Conservation (phyloP, 2,113 vertebrate species). For the Apistogramma diplotaenia region DNA sequence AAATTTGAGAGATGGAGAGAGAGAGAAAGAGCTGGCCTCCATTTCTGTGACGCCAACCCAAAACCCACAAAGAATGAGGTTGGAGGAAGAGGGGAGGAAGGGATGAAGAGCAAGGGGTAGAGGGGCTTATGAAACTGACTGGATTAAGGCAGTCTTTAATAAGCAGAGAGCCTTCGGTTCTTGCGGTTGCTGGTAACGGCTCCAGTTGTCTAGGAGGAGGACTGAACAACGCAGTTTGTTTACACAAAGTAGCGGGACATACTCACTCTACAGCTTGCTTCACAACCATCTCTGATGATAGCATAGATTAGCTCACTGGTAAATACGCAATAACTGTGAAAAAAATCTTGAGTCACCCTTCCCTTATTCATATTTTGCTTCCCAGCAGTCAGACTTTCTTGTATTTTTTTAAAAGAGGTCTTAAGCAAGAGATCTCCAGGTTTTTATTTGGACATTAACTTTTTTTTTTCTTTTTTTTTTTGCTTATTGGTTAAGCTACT, state of each 20-base stretch:
- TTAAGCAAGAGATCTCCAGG: too few species aligned
- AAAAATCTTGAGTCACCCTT: too few species aligned
- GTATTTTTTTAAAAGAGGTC: too few species aligned
- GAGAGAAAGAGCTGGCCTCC: constrained; percentile 39
- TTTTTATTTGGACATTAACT: too few species aligned
- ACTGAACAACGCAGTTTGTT: constrained; percentile 64
- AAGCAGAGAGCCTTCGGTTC: constrained; percentile 63
- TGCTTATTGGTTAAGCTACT: too few species aligned
- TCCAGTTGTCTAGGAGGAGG: constrained; percentile 72
- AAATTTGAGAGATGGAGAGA: constrained; percentile 2
- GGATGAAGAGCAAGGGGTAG: constrained; percentile 30
- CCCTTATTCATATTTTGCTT: too few species aligned
- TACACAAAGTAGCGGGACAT: constrained; percentile 37
- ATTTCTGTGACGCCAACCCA: constrained; percentile 50
- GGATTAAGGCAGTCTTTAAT: constrained; percentile 63
- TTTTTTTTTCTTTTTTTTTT: too few species aligned
- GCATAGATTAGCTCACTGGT: not conserved
- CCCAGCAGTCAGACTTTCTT: too few species aligned
- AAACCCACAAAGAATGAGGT: constrained; percentile 68
- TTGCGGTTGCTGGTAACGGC: constrained; percentile 63
- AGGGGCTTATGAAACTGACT: constrained; percentile 56
- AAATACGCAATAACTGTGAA: too few species aligned
- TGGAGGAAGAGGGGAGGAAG: constrained; percentile 35
- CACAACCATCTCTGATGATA: constrained; percentile 19
- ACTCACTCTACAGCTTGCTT: constrained; percentile 10